Base-by-base conservation (phyloP, 2,888 invertebrate genomes). In the Xanthia togata region DNA sequence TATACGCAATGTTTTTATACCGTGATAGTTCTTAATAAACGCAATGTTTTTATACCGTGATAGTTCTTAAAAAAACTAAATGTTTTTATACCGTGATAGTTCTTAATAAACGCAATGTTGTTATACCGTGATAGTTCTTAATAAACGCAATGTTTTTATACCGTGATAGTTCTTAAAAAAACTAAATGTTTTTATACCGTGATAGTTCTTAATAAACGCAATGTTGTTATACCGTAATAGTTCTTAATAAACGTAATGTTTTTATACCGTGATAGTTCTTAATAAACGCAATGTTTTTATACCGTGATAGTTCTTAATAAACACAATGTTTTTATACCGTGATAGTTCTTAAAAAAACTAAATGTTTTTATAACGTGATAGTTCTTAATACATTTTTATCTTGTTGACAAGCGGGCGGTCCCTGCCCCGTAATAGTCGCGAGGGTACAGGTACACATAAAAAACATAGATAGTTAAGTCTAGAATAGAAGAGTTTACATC, bases 321-420 rank as follows among this genome's bases (percentile, higher is more conserved):
- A 31, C 31, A 2, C 31, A 31, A 31, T 31, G 31, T 31, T 31
- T 31, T n/a, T 31, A 31, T 31, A 31, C 1, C 1, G 31, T 59
- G 9, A 31, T 70, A 64, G 50, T 55, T 63, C 20, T 68, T 68
- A 31, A 73, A 65, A 55, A 50, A 59, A 14, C 26, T 14, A 4
- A 47, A 47, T 60, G 17, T 60, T 26, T 17, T 41, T 12, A 73
- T 47, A 38, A 5, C 26, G 17, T 59, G 5, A 31, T 70, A 64
- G 50, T 55, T 63, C 20, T 68, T 68, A 31, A 73, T 69, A 55
- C 41, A 8, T 38, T 38, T 38, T 73, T 31, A 59, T 74, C 59
- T 44, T 70, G 17, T 74, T 23, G n/a, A 60, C n/a, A 50, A 65
- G 57, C 57, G 47, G 9, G 26, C 41, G 47, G 64, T 5, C 57